These are phyloP conservation scores for Coelinius sp. DNA, from an alignment of 2,888 invertebrate genomes.

Conservation along the genomic window DNA sequence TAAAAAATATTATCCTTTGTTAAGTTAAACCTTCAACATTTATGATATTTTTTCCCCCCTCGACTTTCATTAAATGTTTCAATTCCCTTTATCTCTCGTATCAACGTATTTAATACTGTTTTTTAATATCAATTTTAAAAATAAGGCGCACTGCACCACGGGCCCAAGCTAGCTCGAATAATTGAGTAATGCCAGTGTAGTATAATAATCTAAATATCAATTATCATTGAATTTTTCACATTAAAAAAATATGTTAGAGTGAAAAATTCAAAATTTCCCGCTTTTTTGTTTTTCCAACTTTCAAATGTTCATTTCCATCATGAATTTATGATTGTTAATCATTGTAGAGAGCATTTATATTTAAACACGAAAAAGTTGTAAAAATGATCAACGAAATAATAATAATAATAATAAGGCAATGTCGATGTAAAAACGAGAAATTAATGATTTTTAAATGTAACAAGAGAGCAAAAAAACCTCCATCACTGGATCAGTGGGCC, in stretches of 20 bases:
- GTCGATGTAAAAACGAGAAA: not conserved
- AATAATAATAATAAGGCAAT: not conserved
- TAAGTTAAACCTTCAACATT: not conserved
- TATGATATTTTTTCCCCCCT: not conserved
- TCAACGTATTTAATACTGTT: constrained; percentile 18
- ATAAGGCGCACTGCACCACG: constrained; percentile 18
- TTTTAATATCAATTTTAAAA: constrained; percentile 18
- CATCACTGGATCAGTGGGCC: constrained; percentile 71
- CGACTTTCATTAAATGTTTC: constrained; percentile 7
- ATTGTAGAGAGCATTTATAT: not conserved
- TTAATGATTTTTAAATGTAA: constrained; percentile 7
- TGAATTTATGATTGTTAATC: not conserved
- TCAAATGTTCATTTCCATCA: too few species aligned
- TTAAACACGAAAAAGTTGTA: not conserved
- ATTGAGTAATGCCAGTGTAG: constrained; percentile 1
- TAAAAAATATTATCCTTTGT: constrained; percentile 3
- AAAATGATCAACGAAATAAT: constrained; percentile 1
- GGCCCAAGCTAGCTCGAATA: constrained; percentile 4
- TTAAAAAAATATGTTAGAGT: not conserved
- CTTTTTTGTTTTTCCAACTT: too few species aligned
- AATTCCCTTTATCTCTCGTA: not conserved
- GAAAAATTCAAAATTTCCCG: not conserved
- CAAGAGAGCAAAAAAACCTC: not conserved
- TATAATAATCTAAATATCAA: too few species aligned
- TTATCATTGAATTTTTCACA: too few species aligned